phyloP scores from a whole-genome alignment of 1,140 invertebrate genomes.

The Musca vetustissima region DNA sequence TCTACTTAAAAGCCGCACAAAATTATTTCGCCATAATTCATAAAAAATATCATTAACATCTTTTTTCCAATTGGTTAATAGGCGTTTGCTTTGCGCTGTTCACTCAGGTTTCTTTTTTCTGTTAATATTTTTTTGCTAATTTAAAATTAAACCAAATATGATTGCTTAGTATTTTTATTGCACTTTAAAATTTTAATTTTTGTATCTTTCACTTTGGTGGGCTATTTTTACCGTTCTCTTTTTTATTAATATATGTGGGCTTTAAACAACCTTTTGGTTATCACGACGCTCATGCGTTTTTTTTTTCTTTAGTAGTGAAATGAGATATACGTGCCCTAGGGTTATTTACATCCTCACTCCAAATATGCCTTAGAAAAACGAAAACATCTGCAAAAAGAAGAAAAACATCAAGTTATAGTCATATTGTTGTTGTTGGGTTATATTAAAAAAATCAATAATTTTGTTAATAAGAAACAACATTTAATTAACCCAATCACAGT shows the following conservation, averaged over 20 bases:
- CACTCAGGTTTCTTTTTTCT: not conserved
- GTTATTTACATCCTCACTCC: not conserved
- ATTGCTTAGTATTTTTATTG: constrained; percentile 8
- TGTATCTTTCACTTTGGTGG: not conserved
- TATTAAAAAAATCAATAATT: too few species aligned
- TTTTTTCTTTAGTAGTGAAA: constrained; percentile 3
- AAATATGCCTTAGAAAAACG: too few species aligned
- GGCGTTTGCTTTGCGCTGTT: not conserved
- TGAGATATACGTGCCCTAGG: not conserved
- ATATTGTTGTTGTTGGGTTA: too few species aligned
- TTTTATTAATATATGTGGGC: not conserved
- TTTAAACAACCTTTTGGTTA: constrained; percentile 10
- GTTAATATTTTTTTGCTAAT: not conserved
- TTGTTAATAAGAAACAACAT: too few species aligned
- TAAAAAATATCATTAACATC: not conserved
- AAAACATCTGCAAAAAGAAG: constrained; percentile 5
- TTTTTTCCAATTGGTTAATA: not conserved
- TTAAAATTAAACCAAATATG: too few species aligned
- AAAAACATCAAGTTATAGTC: not conserved
- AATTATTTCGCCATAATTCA: not conserved
- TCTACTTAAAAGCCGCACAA: too few species aligned
- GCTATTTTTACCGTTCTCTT: not conserved
- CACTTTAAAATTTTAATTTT: constrained; percentile 2
- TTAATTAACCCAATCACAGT: too few species aligned
- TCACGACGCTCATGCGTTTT: not conserved